phyloP scores from a whole-genome alignment of 2,797 vertebrate genomes.

The Ctenopoma multispine region DNA sequence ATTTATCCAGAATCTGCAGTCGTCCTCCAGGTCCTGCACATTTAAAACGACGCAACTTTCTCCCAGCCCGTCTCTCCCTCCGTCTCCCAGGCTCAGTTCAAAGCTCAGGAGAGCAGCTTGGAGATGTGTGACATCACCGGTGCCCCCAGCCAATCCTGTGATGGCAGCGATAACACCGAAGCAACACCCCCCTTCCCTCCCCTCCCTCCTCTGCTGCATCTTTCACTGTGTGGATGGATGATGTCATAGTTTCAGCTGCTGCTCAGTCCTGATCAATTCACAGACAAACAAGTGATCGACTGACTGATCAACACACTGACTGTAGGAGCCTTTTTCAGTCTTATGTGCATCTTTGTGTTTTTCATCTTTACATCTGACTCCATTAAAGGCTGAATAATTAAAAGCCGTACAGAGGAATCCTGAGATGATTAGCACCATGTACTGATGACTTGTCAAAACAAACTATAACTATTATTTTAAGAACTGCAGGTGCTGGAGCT shows the following conservation, averaged over 20 bases:
- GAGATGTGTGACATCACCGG: slow-evolving; percentile 94
- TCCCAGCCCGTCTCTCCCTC: slow-evolving; percentile 16
- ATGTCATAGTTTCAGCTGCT: slow-evolving; percentile 72
- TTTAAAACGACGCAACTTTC: slow-evolving; percentile 55
- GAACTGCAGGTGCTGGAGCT: too few relatives aligned
- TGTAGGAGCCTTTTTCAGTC: background rate
- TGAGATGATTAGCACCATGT: too few relatives aligned
- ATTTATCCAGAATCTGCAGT: slow-evolving; percentile 74
- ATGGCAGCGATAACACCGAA: slow-evolving; percentile 87
- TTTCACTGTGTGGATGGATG: slow-evolving; percentile 57
- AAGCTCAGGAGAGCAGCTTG: slow-evolving; percentile 92
- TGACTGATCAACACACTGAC: too few relatives aligned
- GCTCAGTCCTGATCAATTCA: slow-evolving; percentile 4
- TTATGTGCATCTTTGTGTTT: background rate
- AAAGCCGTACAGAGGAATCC: too few relatives aligned
- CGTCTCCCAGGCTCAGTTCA: slow-evolving; percentile 82
- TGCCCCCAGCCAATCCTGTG: slow-evolving; percentile 85
- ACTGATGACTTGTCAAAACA: too few relatives aligned
- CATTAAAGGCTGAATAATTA: too few relatives aligned
- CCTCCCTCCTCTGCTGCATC: slow-evolving; percentile 75
- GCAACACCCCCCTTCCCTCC: slow-evolving; percentile 83
- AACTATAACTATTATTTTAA: too few relatives aligned
- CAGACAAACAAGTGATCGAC: background rate
- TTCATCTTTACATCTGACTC: too few relatives aligned
- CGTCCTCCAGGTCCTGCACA: background rate